Percentiles rank a stretch among this genome's conserved stretches.
Conservation (phyloP, 2,888 invertebrate genomes). For the Odontocerum albicorne region DNA sequence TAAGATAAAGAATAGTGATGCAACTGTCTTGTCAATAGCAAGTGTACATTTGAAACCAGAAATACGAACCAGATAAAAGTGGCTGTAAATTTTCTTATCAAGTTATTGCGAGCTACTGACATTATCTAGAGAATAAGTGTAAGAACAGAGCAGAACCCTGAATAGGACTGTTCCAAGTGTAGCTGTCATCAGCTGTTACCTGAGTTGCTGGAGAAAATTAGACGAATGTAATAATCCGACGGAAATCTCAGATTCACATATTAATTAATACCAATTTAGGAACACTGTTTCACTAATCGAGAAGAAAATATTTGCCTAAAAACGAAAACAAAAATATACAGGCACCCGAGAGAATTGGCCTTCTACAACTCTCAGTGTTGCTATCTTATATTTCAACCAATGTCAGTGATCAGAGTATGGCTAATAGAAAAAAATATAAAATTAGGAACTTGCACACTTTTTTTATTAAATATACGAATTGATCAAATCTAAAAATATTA, state of each 20-base stretch:
- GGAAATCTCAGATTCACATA: slow-evolving; percentile 21
- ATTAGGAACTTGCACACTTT: no score
- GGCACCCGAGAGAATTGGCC: no score
- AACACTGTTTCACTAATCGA: slow-evolving; percentile 15
- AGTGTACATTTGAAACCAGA: slow-evolving; percentile 1
- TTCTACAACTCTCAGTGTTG: no score
- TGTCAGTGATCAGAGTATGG: no score
- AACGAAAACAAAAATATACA: slow-evolving; percentile 29
- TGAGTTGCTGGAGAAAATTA: slow-evolving; percentile 19
- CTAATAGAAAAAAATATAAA: no score
- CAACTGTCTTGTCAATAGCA: slow-evolving; percentile 4
- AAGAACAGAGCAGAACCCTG: slow-evolving; percentile 24
- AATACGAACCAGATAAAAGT: slow-evolving; percentile 7
- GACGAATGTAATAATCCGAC: slow-evolving; percentile 11
- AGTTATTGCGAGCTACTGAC: slow-evolving; percentile 6
- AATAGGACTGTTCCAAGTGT: slow-evolving; percentile 26
- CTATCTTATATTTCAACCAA: no score
- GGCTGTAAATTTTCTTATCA: slow-evolving; percentile 12
- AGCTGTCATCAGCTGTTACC: slow-evolving; percentile 29
- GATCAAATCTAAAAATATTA: no score
- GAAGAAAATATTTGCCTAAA: slow-evolving; percentile 16
- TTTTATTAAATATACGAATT: no score
- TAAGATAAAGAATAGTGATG: slow-evolving; percentile 9
- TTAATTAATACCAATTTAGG: slow-evolving; percentile 10
- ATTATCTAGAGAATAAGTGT: slow-evolving; percentile 23